A percentile compares a stretch with the other conserved stretches of the same genome.
Evolutionary conservation across 2,113 vertebrate genomes (phyloP).

Genomic region (Cinclus cinclus): DNA sequence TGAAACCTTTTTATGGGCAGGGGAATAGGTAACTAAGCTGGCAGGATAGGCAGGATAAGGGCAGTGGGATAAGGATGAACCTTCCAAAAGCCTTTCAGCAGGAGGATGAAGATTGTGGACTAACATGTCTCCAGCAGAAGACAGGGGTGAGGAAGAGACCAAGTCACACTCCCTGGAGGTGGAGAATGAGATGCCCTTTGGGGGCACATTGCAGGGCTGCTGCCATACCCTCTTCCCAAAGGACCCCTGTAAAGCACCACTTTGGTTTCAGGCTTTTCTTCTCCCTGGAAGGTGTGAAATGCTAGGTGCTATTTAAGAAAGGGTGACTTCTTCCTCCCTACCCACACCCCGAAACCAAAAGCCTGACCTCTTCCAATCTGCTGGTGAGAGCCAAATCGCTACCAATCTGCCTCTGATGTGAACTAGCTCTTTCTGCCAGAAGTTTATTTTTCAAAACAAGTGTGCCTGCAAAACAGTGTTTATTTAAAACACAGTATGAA

Average conservation of each 20-base stretch:
- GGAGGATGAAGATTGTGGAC: background rate
- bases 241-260: background rate
- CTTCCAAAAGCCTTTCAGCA: background rate
- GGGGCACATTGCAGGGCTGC: accelerated
- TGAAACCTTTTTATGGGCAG: background rate
- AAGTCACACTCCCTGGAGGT: background rate
- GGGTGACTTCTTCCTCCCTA: background rate
- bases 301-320: background rate
- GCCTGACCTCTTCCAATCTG: background rate
- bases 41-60: background rate
- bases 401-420: background rate
- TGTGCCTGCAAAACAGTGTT: slow-evolving; percentile 8
- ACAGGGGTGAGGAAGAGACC: background rate
- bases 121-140: background rate
- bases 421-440: slow-evolving; percentile 8
- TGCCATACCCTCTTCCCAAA: background rate
- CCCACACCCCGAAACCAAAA: background rate
- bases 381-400: background rate
- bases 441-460: slow-evolving; percentile 62
- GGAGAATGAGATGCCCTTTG: background rate
- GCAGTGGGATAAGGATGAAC: background rate
- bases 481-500: slow-evolving; percentile 41
- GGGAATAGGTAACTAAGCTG: background rate
- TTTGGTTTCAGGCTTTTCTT: background rate
- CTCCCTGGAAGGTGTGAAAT: background rate